These are phyloP conservation scores for Homarus americanus DNA, from an alignment of 1,140 invertebrate species.

Conservation along the genomic window DNA sequence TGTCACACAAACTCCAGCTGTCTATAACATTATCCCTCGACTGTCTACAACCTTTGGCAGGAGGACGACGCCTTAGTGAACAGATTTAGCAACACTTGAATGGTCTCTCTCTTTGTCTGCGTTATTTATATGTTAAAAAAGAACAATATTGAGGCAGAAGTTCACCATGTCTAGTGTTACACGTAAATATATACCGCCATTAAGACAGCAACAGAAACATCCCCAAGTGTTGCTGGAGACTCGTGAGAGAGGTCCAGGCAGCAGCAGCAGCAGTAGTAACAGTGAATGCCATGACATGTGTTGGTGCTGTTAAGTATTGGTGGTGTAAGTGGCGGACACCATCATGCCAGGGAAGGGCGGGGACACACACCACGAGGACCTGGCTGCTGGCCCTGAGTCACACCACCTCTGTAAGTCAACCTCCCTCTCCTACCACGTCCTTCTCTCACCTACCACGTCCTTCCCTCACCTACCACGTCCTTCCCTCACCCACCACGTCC, in stretches of 20 bases:
- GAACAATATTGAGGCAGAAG: too few relatives aligned
- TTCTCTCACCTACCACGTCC: too few relatives aligned
- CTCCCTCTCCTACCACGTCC: too few relatives aligned
- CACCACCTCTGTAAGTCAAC: background rate
- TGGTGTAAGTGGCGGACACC: background rate
- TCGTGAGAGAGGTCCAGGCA: background rate
- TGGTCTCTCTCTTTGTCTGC: too few relatives aligned
- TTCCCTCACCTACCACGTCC: too few relatives aligned
- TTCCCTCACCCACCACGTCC: too few relatives aligned
- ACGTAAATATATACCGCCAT: background rate
- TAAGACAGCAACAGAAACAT: background rate
- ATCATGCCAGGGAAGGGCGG: background rate
- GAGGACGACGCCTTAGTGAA: too few relatives aligned
- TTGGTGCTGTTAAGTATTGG: background rate
- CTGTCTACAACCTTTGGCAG: too few relatives aligned
- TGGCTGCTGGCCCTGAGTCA: background rate
- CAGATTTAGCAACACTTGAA: too few relatives aligned
- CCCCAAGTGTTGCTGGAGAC: background rate
- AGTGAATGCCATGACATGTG: background rate
- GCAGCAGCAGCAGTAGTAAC: background rate
- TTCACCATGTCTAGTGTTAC: background rate
- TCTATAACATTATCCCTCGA: too few relatives aligned
- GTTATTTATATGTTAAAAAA: too few relatives aligned
- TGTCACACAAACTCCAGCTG: too few relatives aligned
- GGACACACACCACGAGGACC: background rate